Evolutionary conservation across 2,888 invertebrate species (phyloP), one percentile per base, ranked within the genome.

Genomic region (Eremobia ochroleuca): DNA sequence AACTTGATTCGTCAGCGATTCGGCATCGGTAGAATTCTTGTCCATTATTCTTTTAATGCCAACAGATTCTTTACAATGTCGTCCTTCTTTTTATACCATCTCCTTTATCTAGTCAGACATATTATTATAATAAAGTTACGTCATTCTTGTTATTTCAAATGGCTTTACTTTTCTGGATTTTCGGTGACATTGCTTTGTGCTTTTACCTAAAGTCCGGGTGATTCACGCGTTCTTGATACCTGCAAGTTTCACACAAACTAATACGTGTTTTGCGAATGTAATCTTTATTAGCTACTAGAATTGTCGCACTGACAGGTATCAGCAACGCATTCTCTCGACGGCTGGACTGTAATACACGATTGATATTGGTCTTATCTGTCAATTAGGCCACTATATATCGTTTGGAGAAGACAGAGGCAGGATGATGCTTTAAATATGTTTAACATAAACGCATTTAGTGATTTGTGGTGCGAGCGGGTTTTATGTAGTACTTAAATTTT

Each of bases 1-100:
- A 37, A 43, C 58, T 40, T 70, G 76, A 69, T 64, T 79, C 64
- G 68, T 83, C 77, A 73, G 82, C 71, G 15, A 64, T 73, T 73
- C 62, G 55, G 55, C 37, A 77, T 70, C 46, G 31, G 59, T 65
- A 34, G 71, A 75, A 70, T 81, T 82, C 74, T 64, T 46, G n/a
- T 59, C 70, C 28, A 66, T 79, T 73, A 65, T 82, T 79, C 52
- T 75, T 79, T 59, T 37, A 34, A 46, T 75, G 40, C 43, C 46
- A 37, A 61, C 43, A 59, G 65, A 67, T 75, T 76, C 25, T 40
- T 79, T 68, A 37, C 34, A 31, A 69, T 69, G 11, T 61, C 46
- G 8, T 61, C 55, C 15, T 52, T 69, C 11, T 52, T 55, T 58
- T 46, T 61, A 18, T 43, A 37, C 34, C 37, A 18, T 59, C 8